Evolutionary conservation across 1,140 invertebrate species (phyloP), one percentile per base, ranked within the genome.

Genomic region (Copidosoma floridanum): DNA sequence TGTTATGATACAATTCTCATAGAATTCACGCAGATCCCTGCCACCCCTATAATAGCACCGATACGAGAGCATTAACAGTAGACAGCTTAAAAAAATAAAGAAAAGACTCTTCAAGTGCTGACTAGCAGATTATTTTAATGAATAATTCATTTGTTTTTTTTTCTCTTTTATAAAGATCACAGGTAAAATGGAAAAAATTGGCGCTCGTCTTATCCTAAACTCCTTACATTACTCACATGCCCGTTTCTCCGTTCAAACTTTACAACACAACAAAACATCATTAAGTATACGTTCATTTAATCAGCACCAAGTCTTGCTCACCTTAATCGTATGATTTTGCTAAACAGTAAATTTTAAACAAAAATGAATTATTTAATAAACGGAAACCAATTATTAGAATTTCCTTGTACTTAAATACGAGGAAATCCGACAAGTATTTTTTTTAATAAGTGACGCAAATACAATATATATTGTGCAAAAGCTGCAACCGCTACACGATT

Each of bases 151-250:
- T n/a, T n/a, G n/a, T 27, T 47, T 48, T 40, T 43, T 40, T 40
- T n/a, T 37, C 35, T 53, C 38, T 43, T 18, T 7, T 35, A 14
- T 10, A 18, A 54, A 29, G 51, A 54, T 54, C 51, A 54, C 51
- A 54, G 51, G 23, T 48, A 40, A 61, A 61, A 60, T 53, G 40
- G 16, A 53, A 60, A 54, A 12, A 46, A 59, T 35, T 35, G 12
- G 16, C 38, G 12, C 16, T 44, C 16, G 29, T 14, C 4, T 41
- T 51, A 58, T 37, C 26, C 37, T 47, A 26, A 37, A 10, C 18
- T n/a, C 47, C 26, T 38, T 59, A 46, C 20, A 18, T 50, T 2
- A 14, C 14, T 3, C 41, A n/a, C 38, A 47, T 10, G 16, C 44
- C 21, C 26, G 24, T 26, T 53, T 48, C 38, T 48, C 44, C n/a